Conservation (phyloP, 2,888 invertebrate species). For the Coleophora deauratella region DNA sequence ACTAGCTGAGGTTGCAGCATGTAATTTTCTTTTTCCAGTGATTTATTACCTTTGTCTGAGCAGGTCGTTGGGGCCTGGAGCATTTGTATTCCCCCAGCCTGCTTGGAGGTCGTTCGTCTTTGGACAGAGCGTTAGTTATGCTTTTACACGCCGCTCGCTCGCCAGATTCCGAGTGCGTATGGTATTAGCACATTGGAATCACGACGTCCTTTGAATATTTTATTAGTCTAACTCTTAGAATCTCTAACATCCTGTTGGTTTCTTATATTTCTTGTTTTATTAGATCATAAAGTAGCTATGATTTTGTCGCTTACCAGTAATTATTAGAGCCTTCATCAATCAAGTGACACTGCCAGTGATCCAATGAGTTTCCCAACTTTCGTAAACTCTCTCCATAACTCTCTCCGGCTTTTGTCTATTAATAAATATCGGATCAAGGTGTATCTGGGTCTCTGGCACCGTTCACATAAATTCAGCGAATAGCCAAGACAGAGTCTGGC, state of each 20-base stretch:
- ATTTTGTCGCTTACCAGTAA: too few species aligned
- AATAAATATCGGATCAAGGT: too few species aligned
- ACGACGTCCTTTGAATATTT: constrained; percentile 36
- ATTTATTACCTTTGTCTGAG: constrained; percentile 35
- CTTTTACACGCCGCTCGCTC: constrained; percentile 44
- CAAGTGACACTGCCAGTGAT: too few species aligned
- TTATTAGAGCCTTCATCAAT: too few species aligned
- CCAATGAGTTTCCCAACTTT: too few species aligned
- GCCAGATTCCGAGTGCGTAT: constrained; percentile 48
- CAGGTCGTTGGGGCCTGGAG: constrained; percentile 25
- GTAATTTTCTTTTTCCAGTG: constrained; percentile 16
- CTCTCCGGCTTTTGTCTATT: too few species aligned
- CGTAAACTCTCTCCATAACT: too few species aligned
- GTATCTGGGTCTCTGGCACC: constrained; percentile 39
- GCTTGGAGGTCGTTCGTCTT: constrained; percentile 67
- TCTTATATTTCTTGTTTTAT: too few species aligned
- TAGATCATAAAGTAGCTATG: too few species aligned
- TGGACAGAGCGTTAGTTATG: constrained; percentile 39
- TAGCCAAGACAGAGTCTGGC: constrained; percentile 10
- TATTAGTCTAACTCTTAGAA: constrained; percentile 12
- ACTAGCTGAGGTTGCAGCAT: neutral
- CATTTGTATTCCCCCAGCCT: constrained; percentile 63
- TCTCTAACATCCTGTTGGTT: too few species aligned
- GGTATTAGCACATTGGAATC: constrained; percentile 57
- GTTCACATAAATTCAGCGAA: constrained; percentile 45